These are phyloP conservation scores for Leptodactylus fuscus DNA, from an alignment of 2,113 vertebrate genomes.

Conservation along the genomic window DNA sequence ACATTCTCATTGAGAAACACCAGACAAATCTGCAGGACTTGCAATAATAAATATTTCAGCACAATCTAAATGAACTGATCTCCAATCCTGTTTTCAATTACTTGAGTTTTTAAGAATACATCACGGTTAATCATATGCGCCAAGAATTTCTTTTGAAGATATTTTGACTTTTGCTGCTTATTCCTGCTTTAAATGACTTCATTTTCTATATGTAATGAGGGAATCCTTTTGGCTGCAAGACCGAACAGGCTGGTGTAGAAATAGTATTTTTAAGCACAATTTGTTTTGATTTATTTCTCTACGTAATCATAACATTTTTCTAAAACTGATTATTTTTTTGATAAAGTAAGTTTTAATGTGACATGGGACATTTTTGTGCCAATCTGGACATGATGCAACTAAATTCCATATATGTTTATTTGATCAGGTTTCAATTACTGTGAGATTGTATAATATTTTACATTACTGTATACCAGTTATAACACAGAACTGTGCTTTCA, in stretches of 20 bases:
- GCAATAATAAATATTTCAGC: slow-evolving; percentile 93
- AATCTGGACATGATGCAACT: not conserved
- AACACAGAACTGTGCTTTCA: not conserved
- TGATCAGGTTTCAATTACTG: not conserved
- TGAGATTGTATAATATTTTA: not conserved
- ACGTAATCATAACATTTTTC: slow-evolving; percentile 27
- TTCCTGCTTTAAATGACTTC: slow-evolving; percentile 73
- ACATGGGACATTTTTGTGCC: slow-evolving; percentile 5
- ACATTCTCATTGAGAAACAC: slow-evolving; percentile 87
- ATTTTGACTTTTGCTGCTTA: slow-evolving; percentile 78
- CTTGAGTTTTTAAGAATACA: slow-evolving; percentile 86
- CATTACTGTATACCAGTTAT: not conserved
- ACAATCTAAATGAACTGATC: slow-evolving; percentile 86
- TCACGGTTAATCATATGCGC: slow-evolving; percentile 92
- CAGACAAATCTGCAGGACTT: slow-evolving; percentile 87
- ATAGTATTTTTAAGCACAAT: slow-evolving; percentile 1
- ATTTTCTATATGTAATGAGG: slow-evolving; percentile 78
- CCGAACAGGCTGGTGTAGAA: slow-evolving; percentile 22
- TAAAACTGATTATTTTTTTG: not conserved
- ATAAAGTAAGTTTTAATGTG: slow-evolving; percentile 20
- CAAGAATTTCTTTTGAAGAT: slow-evolving; percentile 85
- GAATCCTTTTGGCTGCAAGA: slow-evolving; percentile 44
- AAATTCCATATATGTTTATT: slow-evolving; percentile 13
- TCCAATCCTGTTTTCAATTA: slow-evolving; percentile 94
- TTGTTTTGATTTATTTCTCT: slow-evolving; percentile 38